Evolutionary conservation across 2,113 vertebrate species (phyloP).

Genomic region (Mus pahari): DNA sequence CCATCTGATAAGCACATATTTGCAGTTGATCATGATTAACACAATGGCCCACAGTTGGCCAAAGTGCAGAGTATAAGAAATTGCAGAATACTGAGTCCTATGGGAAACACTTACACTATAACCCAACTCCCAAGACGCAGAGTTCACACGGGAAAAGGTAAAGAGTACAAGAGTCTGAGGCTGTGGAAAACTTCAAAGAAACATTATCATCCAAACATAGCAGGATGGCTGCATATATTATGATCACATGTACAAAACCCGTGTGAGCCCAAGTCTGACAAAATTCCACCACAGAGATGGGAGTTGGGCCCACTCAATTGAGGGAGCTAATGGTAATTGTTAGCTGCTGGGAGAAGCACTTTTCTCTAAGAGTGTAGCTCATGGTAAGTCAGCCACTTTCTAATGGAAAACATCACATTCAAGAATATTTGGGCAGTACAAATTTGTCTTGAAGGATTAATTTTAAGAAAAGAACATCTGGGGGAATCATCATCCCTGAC

Average conservation of each 20-base stretch:
- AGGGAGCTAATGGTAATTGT: neutral
- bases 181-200: neutral
- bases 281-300: neutral
- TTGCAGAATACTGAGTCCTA: neutral
- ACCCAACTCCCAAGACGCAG: rapidly evolving
- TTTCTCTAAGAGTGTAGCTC: neutral
- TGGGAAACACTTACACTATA: neutral
- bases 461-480: neutral
- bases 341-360: neutral
- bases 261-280: neutral
- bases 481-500: too few species aligned
- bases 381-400: neutral
- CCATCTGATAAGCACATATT: neutral
- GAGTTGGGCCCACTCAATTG: neutral
- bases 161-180: neutral
- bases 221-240: neutral
- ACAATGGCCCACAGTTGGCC: neutral
- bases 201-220: neutral
- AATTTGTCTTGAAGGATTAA: neutral
- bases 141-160: neutral
- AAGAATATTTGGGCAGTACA: neutral
- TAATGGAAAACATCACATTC: neutral
- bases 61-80: neutral
- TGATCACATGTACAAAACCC: neutral
- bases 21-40: neutral